Conservation (phyloP, 2,797 vertebrate species). For the Micrastur ruficollis region DNA sequence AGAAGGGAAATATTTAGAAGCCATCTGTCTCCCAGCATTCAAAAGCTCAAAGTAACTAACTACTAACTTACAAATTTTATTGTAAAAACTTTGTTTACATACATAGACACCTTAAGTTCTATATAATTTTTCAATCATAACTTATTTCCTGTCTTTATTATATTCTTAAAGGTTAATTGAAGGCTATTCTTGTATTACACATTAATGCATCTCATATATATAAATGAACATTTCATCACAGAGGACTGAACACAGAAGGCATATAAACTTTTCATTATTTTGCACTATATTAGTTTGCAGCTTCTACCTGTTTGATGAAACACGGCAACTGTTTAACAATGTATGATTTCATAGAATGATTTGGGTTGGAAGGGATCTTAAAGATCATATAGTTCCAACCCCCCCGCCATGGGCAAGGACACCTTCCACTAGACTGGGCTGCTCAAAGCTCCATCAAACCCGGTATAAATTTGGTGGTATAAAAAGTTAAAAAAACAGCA, state of each 20-base stretch:
- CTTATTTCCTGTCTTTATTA: neutral
- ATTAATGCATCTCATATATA: neutral
- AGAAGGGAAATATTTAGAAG: neutral
- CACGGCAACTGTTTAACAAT: neutral
- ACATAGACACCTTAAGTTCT: neutral
- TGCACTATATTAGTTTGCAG: neutral
- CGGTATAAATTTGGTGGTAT: neutral
- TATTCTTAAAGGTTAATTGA: neutral
- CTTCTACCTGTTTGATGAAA: neutral
- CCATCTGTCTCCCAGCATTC: neutral
- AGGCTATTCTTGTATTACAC: neutral
- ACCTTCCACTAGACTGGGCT: too few species aligned
- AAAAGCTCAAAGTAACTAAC: neutral
- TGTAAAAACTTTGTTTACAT: neutral
- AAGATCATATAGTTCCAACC: too few species aligned
- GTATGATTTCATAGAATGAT: neutral
- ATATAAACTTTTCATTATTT: neutral
- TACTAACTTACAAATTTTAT: neutral
- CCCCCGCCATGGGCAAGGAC: too few species aligned
- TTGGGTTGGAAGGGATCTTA: too few species aligned
- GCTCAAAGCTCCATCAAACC: too few species aligned
- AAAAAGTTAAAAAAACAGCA: neutral
- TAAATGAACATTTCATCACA: neutral
- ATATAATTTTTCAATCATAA: neutral
- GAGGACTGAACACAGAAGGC: neutral